These are phyloP conservation scores for Apeira syringaria DNA, from an alignment of 2,888 invertebrate genomes.

Conservation along the genomic window DNA sequence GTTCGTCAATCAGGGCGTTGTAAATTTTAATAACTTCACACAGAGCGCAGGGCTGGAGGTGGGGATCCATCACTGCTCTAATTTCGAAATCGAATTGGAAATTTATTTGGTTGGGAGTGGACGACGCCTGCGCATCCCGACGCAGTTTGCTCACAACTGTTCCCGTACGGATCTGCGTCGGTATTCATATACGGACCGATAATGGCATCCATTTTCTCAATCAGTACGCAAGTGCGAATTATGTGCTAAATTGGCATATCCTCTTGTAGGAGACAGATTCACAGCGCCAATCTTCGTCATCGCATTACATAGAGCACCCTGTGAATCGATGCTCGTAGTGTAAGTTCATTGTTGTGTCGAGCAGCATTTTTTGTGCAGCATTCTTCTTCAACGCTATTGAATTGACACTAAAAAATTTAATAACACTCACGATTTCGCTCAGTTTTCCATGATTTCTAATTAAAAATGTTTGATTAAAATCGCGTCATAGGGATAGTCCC, in stretches of 20 bases:
- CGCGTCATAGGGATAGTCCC: conserved; percentile 23
- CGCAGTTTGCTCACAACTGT: conserved; percentile 36
- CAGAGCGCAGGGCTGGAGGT: conserved; percentile 14
- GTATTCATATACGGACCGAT: conserved; percentile 12
- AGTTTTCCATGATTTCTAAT: conserved; percentile 29
- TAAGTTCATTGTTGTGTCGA: conserved; percentile 66
- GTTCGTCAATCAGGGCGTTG: conserved; percentile 7
- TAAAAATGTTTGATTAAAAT: conserved; percentile 15
- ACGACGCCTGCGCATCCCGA: conserved; percentile 32
- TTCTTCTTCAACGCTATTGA: conserved; percentile 54
- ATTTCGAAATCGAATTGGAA: conserved; percentile 1
- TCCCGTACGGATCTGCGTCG: conserved; percentile 6
- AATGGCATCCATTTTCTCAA: conserved; percentile 13
- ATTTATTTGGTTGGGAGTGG: conserved; percentile 3
- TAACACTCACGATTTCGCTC: conserved; percentile 69
- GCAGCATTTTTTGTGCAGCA: conserved; percentile 51
- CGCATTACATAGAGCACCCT: conserved; percentile 38
- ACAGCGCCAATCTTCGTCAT: neutral
- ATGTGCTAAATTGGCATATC: conserved; percentile 22
- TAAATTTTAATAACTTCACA: conserved; percentile 22
- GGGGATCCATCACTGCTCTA: conserved; percentile 14
- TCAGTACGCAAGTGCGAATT: conserved; percentile 20
- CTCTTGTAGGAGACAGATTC: conserved; percentile 11
- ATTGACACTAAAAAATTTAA: conserved; percentile 49
- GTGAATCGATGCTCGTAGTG: conserved; percentile 42